Evolutionary conservation across 1,140 invertebrate species (phyloP).

Genomic region (Bicyclus anynana): DNA sequence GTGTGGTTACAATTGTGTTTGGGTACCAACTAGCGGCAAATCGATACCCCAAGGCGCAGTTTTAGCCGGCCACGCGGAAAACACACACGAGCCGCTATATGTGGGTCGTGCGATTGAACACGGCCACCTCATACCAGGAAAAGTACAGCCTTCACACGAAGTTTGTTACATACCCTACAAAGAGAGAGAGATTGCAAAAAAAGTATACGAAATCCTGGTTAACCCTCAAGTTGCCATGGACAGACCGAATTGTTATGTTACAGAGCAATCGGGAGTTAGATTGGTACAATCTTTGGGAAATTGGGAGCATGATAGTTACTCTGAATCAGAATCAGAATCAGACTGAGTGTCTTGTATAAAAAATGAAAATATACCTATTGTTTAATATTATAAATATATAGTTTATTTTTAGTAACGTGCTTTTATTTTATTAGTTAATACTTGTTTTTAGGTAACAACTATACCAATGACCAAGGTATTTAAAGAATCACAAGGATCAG

Average conservation of each 20-base stretch:
- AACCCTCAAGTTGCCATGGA: constrained; percentile 81
- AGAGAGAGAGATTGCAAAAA: constrained; percentile 77
- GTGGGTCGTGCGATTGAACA: constrained; percentile 83
- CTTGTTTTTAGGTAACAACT: too few species aligned
- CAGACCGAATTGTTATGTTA: background rate
- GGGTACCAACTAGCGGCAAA: constrained; percentile 27
- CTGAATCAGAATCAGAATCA: too few species aligned
- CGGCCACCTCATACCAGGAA: constrained; percentile 86
- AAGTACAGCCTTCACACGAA: constrained; percentile 75
- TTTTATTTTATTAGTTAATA: too few species aligned
- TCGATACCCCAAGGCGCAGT: constrained; percentile 44
- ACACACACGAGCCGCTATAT: constrained; percentile 79
- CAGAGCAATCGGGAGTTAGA: too few species aligned
- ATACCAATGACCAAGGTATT: too few species aligned
- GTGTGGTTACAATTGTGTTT: constrained; percentile 46
- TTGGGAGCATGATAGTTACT: too few species aligned
- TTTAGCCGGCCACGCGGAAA: constrained; percentile 36
- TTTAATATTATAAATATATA: too few species aligned
- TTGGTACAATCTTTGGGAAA: too few species aligned
- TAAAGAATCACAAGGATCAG: too few species aligned
- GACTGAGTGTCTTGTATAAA: too few species aligned
- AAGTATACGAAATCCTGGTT: constrained; percentile 41
- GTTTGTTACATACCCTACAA: constrained; percentile 85
- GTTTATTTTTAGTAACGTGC: too few species aligned
- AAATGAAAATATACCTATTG: too few species aligned